A percentile compares a stretch with the other conserved stretches of the same genome.
Evolutionary conservation across 2,797 vertebrate genomes (phyloP).

Genomic region (Parotocinclus haroldoi): DNA sequence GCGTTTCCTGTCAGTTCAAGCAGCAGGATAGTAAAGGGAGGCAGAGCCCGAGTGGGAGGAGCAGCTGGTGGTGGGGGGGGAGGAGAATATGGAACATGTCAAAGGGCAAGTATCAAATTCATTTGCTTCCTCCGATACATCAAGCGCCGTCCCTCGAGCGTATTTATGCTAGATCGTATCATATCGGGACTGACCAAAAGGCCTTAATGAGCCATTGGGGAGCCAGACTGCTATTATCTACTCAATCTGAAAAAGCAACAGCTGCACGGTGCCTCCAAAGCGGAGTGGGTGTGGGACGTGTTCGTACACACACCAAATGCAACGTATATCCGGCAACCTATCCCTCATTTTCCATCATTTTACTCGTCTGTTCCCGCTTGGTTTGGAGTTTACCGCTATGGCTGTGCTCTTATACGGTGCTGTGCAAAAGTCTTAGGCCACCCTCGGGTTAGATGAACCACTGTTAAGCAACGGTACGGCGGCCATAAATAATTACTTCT

Average conservation of each 20-base stretch:
- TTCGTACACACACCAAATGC: constrained; percentile 16
- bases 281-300: constrained; percentile 21
- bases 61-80: constrained; percentile 67
- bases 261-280: constrained; percentile 50
- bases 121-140: constrained; percentile 48
- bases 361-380: not conserved
- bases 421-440: not conserved
- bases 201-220: constrained; percentile 65
- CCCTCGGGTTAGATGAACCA: no score
- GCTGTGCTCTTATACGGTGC: not conserved
- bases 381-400: constrained; percentile 1
- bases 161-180: constrained; percentile 72
- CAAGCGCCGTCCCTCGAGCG: constrained; percentile 51
- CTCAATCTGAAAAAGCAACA: constrained; percentile 61
- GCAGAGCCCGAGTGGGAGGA: constrained; percentile 44
- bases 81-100: constrained; percentile 42
- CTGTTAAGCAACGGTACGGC: no score
- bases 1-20: constrained; percentile 68
- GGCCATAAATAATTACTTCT: no score
- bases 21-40: constrained; percentile 51
- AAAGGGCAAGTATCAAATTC: constrained; percentile 56
- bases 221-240: constrained; percentile 62
- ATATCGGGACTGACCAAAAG: constrained; percentile 65
- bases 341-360: not conserved
- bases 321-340: constrained; percentile 19